phyloP scores from a whole-genome alignment of 2,797 vertebrate genomes.

The Anguilla marmorata region DNA sequence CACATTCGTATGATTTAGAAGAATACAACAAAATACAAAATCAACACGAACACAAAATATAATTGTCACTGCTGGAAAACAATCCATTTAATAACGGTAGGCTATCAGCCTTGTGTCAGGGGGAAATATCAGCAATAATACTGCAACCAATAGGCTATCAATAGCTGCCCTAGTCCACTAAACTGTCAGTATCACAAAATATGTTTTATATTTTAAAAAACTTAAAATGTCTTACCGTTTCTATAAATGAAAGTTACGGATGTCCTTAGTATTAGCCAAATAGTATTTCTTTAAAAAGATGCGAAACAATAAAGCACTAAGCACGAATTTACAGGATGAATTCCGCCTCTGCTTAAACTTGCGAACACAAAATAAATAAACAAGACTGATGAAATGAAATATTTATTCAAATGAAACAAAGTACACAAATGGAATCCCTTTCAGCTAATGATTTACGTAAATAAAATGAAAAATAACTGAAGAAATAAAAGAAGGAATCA shows the following conservation, averaged over 20 bases:
- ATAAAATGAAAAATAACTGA: slow-evolving; percentile 73
- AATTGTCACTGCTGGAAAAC: slow-evolving; percentile 25
- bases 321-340: slow-evolving; percentile 63
- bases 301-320: slow-evolving; percentile 64
- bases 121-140: slow-evolving; percentile 27
- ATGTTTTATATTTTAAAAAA: slow-evolving; percentile 14
- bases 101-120: not conserved
- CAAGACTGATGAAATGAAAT: slow-evolving; percentile 75
- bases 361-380: slow-evolving; percentile 67
- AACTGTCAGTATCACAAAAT: slow-evolving; percentile 21
- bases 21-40: slow-evolving; percentile 16
- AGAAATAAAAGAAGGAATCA: slow-evolving; percentile 81
- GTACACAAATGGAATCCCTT: slow-evolving; percentile 67
- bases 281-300: slow-evolving; percentile 65
- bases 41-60: not conserved
- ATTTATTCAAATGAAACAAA: slow-evolving; percentile 75
- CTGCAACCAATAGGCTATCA: slow-evolving; percentile 38
- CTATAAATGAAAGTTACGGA: slow-evolving; percentile 77
- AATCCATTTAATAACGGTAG: slow-evolving; percentile 3
- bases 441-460: slow-evolving; percentile 68
- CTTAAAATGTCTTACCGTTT: slow-evolving; percentile 77
- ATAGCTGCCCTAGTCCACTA: slow-evolving; percentile 5
- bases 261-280: slow-evolving; percentile 70
- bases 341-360: slow-evolving; percentile 69
- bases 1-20: slow-evolving; percentile 14